phyloP scores from a whole-genome alignment of 2,888 invertebrate species.

The Troides helena region DNA sequence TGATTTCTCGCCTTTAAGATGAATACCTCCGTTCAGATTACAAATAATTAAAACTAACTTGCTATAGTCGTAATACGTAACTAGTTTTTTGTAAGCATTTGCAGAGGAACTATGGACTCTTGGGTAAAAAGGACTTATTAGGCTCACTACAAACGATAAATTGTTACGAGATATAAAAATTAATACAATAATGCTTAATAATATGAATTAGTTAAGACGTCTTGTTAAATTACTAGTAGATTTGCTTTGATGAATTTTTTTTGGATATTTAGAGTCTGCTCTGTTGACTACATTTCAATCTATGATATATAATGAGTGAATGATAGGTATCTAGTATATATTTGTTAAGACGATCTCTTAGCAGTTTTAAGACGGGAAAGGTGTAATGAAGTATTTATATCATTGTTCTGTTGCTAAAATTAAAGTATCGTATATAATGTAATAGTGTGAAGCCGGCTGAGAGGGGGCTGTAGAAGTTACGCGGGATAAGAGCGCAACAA shows the following conservation, averaged over 20 bases:
- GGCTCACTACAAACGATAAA: constrained; percentile 36
- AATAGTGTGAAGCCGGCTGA: constrained; percentile 51
- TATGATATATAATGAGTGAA: too few species aligned
- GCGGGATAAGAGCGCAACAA: constrained; percentile 78
- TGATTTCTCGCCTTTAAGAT: too few species aligned
- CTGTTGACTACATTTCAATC: too few species aligned
- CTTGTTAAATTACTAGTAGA: too few species aligned
- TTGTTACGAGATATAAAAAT: too few species aligned
- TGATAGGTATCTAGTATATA: too few species aligned
- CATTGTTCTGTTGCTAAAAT: constrained; percentile 16
- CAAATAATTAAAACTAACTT: constrained; percentile 68
- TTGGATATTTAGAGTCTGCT: too few species aligned
- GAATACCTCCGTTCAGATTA: constrained; percentile 35
- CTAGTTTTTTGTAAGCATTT: constrained; percentile 74
- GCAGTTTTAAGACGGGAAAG: not conserved
- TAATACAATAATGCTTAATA: too few species aligned
- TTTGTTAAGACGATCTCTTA: not conserved
- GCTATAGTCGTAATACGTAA: constrained; percentile 70
- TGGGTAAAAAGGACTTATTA: constrained; percentile 55
- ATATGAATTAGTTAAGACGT: too few species aligned
- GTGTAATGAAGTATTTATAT: not conserved
- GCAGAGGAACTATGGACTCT: constrained; percentile 65
- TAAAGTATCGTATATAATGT: constrained; percentile 36
- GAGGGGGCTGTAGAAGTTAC: constrained; percentile 70
- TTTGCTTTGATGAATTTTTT: too few species aligned